phyloP scores from a whole-genome alignment of 2,113 vertebrate genomes.

The Ailuropoda melanoleuca region DNA sequence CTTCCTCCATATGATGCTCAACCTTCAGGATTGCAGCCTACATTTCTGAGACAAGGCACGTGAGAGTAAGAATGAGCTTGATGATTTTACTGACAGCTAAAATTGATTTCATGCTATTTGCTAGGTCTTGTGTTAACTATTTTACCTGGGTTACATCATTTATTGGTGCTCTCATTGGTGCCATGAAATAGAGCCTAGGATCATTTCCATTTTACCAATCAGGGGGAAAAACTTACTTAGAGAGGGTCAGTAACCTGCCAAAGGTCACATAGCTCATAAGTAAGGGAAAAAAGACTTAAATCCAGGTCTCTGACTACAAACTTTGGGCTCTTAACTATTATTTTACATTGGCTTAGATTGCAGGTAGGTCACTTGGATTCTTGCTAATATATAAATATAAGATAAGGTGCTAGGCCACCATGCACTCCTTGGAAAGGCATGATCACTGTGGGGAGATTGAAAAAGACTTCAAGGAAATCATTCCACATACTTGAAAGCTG shows the following conservation, averaged over 20 bases:
- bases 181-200: neutral
- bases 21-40: neutral
- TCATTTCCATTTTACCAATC: neutral
- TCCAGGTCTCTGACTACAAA: neutral
- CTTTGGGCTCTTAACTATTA: neutral
- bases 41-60: neutral
- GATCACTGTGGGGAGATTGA: neutral
- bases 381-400: neutral
- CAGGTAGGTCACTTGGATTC: neutral
- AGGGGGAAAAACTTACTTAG: neutral
- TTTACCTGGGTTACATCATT: neutral
- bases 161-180: neutral
- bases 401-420: neutral
- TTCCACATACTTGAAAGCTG: neutral
- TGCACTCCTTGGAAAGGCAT: neutral
- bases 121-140: neutral
- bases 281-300: neutral
- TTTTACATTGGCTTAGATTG: neutral
- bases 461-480: neutral
- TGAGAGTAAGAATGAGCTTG: neutral
- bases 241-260: neutral
- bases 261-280: neutral
- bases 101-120: neutral
- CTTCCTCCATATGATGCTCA: neutral
- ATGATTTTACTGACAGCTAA: slow-evolving; percentile 23